These are phyloP conservation scores for Asobara japonica DNA, from an alignment of 1,140 invertebrate genomes.

Conservation along the genomic window DNA sequence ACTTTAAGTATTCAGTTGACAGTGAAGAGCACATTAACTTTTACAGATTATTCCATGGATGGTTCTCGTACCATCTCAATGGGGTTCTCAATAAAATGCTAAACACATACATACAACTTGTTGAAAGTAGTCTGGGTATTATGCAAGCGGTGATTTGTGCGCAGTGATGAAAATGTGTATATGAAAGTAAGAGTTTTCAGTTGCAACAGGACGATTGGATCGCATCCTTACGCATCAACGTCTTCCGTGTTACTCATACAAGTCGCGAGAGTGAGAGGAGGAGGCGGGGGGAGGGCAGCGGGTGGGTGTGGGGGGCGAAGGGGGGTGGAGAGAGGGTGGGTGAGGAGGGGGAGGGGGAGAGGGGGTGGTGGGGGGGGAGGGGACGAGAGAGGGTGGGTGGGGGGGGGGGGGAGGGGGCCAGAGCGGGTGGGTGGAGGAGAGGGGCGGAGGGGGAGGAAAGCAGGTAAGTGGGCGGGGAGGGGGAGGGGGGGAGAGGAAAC, in stretches of 20 bases:
- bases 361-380: no score
- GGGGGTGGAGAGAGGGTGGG: no score
- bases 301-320: no score
- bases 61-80: background rate
- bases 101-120: background rate
- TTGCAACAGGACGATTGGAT: conserved; percentile 10
- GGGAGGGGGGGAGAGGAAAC: background rate
- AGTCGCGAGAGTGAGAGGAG: background rate
- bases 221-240: conserved; percentile 12
- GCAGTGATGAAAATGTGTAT: background rate
- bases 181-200: conserved; percentile 14
- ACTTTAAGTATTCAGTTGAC: no score
- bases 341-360: no score
- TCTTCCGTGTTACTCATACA: background rate
- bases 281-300: background rate
- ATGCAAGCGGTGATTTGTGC: background rate
- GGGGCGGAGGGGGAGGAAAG: no score
- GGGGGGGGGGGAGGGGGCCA: no score
- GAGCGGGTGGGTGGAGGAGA: no score
- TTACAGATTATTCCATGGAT: background rate
- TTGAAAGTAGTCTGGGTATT: background rate
- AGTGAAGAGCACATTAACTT: background rate
- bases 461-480: no score
- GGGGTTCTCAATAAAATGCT: background rate
- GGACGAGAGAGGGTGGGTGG: no score